Evolutionary conservation across 2,888 invertebrate species (phyloP), one percentile per base, ranked within the genome.

Genomic region (Spisula subtruncata): DNA sequence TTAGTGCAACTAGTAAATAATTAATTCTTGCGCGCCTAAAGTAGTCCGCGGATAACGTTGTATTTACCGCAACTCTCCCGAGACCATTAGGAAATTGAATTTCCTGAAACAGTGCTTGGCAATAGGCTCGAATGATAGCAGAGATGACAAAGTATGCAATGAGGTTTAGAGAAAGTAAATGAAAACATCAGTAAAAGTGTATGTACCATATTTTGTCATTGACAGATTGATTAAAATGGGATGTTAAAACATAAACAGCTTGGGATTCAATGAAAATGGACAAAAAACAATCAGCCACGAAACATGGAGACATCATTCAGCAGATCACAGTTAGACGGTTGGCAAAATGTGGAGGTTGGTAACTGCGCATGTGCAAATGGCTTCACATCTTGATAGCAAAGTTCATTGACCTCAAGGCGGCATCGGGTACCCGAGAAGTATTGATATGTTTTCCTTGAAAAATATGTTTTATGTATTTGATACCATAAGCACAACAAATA

Each of bases 41-140:
- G 82, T 88, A 88, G 91, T 88, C 41, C 88, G 84, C 66, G 84
- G 83, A 89, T 82, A 83, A 90, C 87, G 81, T 90, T 75, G 85
- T 89, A 92, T 89, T 89, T 92, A 89, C 87, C 88, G 71, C 79
- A n/a, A 46, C 84, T 92, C 93, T 89, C 92, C n/a, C 35, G 92
- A 88, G 92, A 88, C 92, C 93, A 93, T 93, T 93, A 93, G 93
- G 92, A 91, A 93, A 93, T 93, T 93, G 91, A 91, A 91, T 93
- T 91, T 92, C 86, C 90, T 90, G 90, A 92, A 92, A 92, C 89
- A 92, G 90, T 85, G 90, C 88, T 41, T 83, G 75, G 80, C 54
- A 81, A 88, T 88, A 81, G 86, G 51, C 81, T 79, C 51, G 66
- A 90, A 86, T 81, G 82, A 75, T 81, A 88, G 75, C 83, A 60